Evolutionary conservation across 1,140 invertebrate genomes (phyloP), one percentile per base, ranked within the genome.

Genomic region (Bombus fervidus): DNA sequence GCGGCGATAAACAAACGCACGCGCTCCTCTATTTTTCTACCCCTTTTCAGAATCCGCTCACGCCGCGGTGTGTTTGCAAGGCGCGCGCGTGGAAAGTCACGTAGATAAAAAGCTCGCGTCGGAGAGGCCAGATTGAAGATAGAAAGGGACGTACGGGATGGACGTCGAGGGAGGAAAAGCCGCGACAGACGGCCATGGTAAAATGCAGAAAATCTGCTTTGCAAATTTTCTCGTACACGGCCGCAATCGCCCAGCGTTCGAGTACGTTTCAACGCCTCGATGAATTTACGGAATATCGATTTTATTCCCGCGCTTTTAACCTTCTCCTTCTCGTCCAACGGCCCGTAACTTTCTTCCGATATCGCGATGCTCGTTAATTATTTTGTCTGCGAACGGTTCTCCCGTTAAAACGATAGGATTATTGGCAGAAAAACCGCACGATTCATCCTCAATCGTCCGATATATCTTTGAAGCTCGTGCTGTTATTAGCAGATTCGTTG

Each of bases 201-300:
- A 86, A 86, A 86, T 73, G 80, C 74, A 57, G 85, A 41, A 86
- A 83, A 86, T 86, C 81, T 86, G 85, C 85, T 83, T 86, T 86
- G 85, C 81, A 86, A 86, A 86, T 83, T 83, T 83, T 66, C 66
- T 77, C 85, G 10, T 28, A 43, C 59, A 28, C 37, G 43, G 34
- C 57, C n/a, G 8, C 53, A 43, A 39, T 13, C 57, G 53, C 37
- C 18, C 41, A 25, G 0, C 69, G 75, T 68, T 85, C 59, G 59
- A 81, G 68, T 59, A 62, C 59, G 39, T 81, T 64, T 81, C 59
- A 69, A 68, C 79, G 71, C 59, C 84, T 75, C 78, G 78, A 81
- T 85, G 71, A 81, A 81, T 85, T 85, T 81, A 37, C 84, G 31
- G 34, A 37, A 18, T 85, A 85, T 85, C 79, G 84, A 85, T 81